Base-by-base conservation (phyloP, 2,888 invertebrate species). In the Limnephilus marmoratus region DNA sequence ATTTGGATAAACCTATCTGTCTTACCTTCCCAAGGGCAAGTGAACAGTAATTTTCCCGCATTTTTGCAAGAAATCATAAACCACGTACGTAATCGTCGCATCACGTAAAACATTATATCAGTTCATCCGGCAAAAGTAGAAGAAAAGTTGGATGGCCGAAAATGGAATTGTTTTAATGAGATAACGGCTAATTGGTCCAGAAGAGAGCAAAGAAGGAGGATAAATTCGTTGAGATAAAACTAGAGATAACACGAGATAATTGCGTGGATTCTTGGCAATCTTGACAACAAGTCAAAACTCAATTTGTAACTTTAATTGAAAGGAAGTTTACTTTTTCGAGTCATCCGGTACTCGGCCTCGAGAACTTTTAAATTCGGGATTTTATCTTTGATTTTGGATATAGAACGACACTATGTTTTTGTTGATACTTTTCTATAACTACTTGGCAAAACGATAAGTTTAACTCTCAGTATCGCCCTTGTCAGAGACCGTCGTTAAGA, bases 261-360 rank as follows among this genome's bases (percentile, higher is more conserved):
- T 92, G 90, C 89, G 90, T 37, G 81, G 85, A 85, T 80, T 90
- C 90, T 80, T 29, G 53, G 90, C 88, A 85, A 81, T 92, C 90
- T 53, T 68, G 90, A 91, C 91, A 68, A 68, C 68, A 90, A 92
- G 91, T 92, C 90, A 82, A 91, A 92, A 92, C 92, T 91, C 92
- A 92, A 92, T 92, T 92, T 91, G 89, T 91, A 92, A 92, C 88
- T 92, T 92, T 92, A 90, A 92, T 92, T 92, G 91, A 91, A 49
- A 31, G 86, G 45, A 86, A 86, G 49, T 86, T 86, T n/a, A 15
- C 45, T 41, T 83, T 34, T 41, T 83, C 18, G 37, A 37, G 37
- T 15, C 83, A 18, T 37, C 37, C 68, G 68, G 24, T n/a, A 68
- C 24, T 24, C 68, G 68, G 68, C 68, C 68, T 68, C 24, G 2